Percentiles rank a stretch among this genome's conserved stretches.
phyloP scores from a whole-genome alignment of 2,888 invertebrate genomes.

The Chymomyza fuscimana region DNA sequence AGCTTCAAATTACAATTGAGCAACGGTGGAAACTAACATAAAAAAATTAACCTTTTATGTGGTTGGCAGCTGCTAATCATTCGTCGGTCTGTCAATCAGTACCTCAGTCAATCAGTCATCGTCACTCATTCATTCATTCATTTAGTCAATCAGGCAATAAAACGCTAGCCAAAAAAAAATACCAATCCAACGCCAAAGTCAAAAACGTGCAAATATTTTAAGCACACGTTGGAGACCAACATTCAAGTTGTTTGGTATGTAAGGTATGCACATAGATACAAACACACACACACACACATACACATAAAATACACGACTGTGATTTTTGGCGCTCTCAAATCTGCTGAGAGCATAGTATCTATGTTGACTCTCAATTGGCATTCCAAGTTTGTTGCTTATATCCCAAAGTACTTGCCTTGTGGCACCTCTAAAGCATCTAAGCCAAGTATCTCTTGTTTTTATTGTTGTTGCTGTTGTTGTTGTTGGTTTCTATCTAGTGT shows the following conservation, averaged over 20 bases:
- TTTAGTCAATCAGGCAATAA: not conserved
- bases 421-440: conserved; percentile 32
- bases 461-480: conserved; percentile 22
- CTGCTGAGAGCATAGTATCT: not conserved
- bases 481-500: conserved; percentile 12
- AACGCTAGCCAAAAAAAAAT: conserved; percentile 22
- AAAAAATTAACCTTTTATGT: conserved; percentile 43
- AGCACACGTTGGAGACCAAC: conserved; percentile 39
- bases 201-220: conserved; percentile 68
- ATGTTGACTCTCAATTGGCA: not conserved
- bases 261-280: conserved; percentile 40
- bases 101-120: not conserved
- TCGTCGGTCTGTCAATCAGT: not conserved
- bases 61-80: conserved; percentile 17
- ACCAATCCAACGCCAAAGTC: conserved; percentile 37
- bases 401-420: conserved; percentile 9
- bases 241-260: conserved; percentile 46
- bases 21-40: not conserved
- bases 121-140: not conserved
- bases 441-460: conserved; percentile 18
- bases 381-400: not conserved
- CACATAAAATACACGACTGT: not conserved
- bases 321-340: conserved; percentile 1
- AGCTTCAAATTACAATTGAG: not conserved
- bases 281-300: conserved; percentile 14